phyloP scores from a whole-genome alignment of 2,888 invertebrate species.

The Drosophila aldrichi region DNA sequence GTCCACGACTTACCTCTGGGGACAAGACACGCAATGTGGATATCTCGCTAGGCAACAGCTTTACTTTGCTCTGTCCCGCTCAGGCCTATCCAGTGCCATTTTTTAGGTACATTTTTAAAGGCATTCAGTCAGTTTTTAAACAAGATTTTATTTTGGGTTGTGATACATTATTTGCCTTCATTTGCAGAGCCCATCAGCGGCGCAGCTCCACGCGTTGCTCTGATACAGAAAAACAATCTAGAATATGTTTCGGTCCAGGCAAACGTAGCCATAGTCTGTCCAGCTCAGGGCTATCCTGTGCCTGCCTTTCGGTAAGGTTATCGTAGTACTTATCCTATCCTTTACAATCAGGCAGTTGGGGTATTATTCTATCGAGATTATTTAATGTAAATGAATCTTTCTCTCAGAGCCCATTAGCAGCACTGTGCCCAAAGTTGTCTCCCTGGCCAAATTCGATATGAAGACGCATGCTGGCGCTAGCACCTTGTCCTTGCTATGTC shows the following conservation, averaged over 20 bases:
- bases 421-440: slow-evolving; percentile 89
- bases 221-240: slow-evolving; percentile 83
- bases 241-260: slow-evolving; percentile 84
- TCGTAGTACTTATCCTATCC: background rate
- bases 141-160: too few species aligned
- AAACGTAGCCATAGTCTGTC: slow-evolving; percentile 82
- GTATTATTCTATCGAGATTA: background rate
- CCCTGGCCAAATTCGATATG: slow-evolving; percentile 85
- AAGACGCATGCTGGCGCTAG: slow-evolving; percentile 70
- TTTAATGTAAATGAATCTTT: slow-evolving; percentile 14
- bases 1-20: slow-evolving; percentile 89
- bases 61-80: slow-evolving; percentile 88
- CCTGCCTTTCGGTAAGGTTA: slow-evolving; percentile 87
- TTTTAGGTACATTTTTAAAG: slow-evolving; percentile 87
- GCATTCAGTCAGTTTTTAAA: slow-evolving; percentile 49
- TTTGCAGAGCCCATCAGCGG: slow-evolving; percentile 89
- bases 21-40: slow-evolving; percentile 86
- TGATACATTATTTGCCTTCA: background rate
- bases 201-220: slow-evolving; percentile 89
- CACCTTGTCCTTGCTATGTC: slow-evolving; percentile 83
- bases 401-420: slow-evolving; percentile 89
- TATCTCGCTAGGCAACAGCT: slow-evolving; percentile 52
- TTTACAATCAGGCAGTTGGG: slow-evolving; percentile 38
- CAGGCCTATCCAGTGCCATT: slow-evolving; percentile 89
- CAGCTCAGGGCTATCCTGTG: slow-evolving; percentile 87